Base-by-base conservation (phyloP, 2,797 vertebrate genomes). In the Pseudochirops cupreus region DNA sequence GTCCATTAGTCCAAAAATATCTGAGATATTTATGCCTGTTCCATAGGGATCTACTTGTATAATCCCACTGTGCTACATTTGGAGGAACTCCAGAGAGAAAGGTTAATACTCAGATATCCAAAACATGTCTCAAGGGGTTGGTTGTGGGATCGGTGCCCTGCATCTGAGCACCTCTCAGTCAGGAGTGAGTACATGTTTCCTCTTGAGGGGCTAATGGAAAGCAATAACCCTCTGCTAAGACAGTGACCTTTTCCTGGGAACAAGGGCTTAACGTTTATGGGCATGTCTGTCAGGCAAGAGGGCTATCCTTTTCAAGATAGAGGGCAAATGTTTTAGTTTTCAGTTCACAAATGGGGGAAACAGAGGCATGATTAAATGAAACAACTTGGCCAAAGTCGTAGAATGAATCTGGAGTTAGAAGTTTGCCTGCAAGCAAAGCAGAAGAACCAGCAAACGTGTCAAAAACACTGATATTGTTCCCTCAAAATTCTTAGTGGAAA, bases 51-150 rank as follows among this genome's bases (percentile, higher is more conserved):
- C 74, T 50, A 50, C 39, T 87, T 87, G 21, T 26, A 46, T 26
- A 50, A 87, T 87, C 39, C 39, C 21, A 24, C 10, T 87, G 39
- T 87, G 74, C 74, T 87, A 12, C 74, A 87, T 50, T 87, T 87
- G 26, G 74, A 87, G 74, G 39, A 50, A 9, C 9, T 87, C n/a
- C 18, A 39, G 18, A 46, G 21, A 82, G 67, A 82, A 46, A 82
- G 67, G n/a, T 46, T 82, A 82, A 82, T 46, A 46, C 21, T 39
- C n/a, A 82, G 67, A 31, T 9, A 9, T 87, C 74, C 46, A 87
- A 87, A 87, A 50, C 39, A 46, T 87, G 39, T 87, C 89, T 87
- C 74, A 67, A 87, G 91, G 94, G 28, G n/a, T 50, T 53, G 92
- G 26, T 54, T 94, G 67, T 6, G 92, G 52, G 53, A 94, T 11